A percentile compares a stretch with the other conserved stretches of the same genome.
Conservation (phyloP, 2,113 vertebrate genomes). For the Hypanus sabinus region DNA sequence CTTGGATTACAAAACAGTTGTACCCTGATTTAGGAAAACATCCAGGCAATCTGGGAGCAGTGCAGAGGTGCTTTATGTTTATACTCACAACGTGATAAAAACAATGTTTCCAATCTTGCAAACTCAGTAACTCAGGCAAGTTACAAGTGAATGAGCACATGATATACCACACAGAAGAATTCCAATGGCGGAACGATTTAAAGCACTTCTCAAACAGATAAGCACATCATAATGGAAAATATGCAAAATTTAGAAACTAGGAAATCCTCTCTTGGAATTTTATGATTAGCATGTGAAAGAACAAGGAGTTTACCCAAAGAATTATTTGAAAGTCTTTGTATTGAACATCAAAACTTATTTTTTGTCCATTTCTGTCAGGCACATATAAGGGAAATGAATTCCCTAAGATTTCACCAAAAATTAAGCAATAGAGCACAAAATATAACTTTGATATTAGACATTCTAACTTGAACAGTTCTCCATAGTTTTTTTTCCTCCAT, state of each 20-base stretch:
- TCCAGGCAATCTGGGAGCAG: not conserved
- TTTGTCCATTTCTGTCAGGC: not conserved
- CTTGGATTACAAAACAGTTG: not conserved
- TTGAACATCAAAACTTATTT: not conserved
- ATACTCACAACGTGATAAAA: not conserved
- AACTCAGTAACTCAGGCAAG: not conserved
- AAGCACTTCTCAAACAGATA: not conserved
- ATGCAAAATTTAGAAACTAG: not conserved
- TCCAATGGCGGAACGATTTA: not conserved
- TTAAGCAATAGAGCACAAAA: not conserved
- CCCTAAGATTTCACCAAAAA: not conserved
- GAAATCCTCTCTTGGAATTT: not conserved
- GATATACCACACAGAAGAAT: not conserved
- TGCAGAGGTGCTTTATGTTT: not conserved
- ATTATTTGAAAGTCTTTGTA: not conserved
- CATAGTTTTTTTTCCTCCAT: not conserved
- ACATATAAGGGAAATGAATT: not conserved
- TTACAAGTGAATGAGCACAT: constrained; percentile 25
- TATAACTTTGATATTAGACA: not conserved
- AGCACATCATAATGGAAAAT: constrained; percentile 16
- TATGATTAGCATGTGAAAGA: not conserved
- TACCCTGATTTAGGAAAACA: not conserved
- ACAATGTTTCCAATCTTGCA: not conserved
- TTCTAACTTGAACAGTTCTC: not conserved
- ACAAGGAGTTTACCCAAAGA: not conserved